These are phyloP conservation scores for Hypolimnas misippus DNA, from an alignment of 2,888 invertebrate genomes.

Conservation along the genomic window DNA sequence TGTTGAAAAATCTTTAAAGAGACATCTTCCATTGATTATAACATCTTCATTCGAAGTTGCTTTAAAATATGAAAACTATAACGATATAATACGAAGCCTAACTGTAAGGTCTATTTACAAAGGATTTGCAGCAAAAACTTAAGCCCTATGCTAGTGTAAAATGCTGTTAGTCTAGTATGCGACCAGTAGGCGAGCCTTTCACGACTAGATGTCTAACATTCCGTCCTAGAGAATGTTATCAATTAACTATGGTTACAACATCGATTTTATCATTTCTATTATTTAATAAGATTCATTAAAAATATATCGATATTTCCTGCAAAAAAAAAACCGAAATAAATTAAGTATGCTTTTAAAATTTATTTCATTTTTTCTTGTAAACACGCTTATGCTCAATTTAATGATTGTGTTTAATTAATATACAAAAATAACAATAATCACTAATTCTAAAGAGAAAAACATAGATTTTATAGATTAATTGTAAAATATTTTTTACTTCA, in stretches of 20 bases:
- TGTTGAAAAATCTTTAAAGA: no score
- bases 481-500: no score
- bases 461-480: no score
- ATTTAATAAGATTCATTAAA: neutral
- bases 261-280: neutral
- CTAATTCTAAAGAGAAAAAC: no score
- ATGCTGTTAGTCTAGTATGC: conserved; percentile 48
- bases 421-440: no score
- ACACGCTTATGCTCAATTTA: neutral
- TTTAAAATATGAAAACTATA: neutral
- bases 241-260: conserved; percentile 28
- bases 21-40: no score
- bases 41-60: neutral
- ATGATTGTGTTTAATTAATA: neutral
- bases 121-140: conserved; percentile 34
- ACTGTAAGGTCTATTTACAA: conserved; percentile 28
- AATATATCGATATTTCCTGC: neutral
- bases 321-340: neutral
- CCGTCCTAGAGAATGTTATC: conserved; percentile 44
- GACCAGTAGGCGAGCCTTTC: conserved; percentile 53
- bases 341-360: neutral
- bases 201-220: conserved; percentile 59
- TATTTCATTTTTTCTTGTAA: no score
- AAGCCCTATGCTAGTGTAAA: conserved; percentile 36
- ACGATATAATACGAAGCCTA: conserved; percentile 2